Evolutionary conservation across 1,140 invertebrate genomes (phyloP), one percentile per base, ranked within the genome.

Genomic region (Bradynema listronoti): DNA sequence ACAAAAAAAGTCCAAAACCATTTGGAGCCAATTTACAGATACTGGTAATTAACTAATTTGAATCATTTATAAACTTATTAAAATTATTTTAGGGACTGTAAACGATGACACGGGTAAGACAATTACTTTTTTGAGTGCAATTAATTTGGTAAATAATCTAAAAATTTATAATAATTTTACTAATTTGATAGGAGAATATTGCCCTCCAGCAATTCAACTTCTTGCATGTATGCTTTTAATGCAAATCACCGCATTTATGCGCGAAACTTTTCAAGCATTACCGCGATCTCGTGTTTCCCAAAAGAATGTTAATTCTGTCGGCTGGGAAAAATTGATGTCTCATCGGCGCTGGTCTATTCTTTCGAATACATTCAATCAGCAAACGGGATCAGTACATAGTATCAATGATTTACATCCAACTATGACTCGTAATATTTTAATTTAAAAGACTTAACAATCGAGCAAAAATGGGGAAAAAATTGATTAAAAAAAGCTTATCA

Each of bases 181-280:
- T n/a, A n/a, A n/a, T 27, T 24, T 32, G 3, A 24, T n/a, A 19
- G 47, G 90, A 45, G 86, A 86, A 24, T 84, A 85, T 24, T 97
- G 93, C 81, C 93, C 94, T 0, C 85, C 90, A 56, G 89, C 91
- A 1, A 80, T 99, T 5, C 85, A 92, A 71, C 81, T 97, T 61
- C 84, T 96, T 9, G 91, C 91, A 1, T 95, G 91, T 78, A 85
- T 91, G 36, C 81, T 99, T 3, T 82, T 99, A 2, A 84, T 90
- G 66, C 94, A 99, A 83, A 93, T 99, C 29, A 98, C 94, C 0
- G 86, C 91, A 0, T 99, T 97, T 78, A 80, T 99, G 22, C 81
- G 95, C 14, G 95, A 99, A 81, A 95, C 91, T 0, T 96, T 95
- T 79, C 82, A 88, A 71, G 79, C 81, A 59, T 72, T 85, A 45